phyloP scores from a whole-genome alignment of 2,113 vertebrate genomes.

The rat (Rattus norvegicus) region DNA sequence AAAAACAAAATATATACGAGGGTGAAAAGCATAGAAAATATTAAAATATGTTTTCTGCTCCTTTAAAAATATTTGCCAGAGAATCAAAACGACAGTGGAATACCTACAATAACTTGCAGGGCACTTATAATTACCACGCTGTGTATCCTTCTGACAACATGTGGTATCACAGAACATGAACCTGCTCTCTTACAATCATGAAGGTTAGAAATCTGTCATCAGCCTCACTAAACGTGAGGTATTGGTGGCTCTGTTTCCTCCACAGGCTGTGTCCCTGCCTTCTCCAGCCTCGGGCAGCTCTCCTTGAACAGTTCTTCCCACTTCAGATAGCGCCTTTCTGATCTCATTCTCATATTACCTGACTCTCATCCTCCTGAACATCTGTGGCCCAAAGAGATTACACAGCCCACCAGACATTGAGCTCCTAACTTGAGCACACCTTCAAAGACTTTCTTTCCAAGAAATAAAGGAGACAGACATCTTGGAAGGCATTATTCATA shows the following conservation, averaged over 20 bases:
- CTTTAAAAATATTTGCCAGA: background rate
- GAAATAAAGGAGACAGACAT: background rate
- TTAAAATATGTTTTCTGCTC: background rate
- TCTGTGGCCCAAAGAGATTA: background rate
- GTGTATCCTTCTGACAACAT: background rate
- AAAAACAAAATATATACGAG: background rate
- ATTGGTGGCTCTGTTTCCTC: background rate
- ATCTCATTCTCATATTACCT: background rate
- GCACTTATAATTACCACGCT: background rate
- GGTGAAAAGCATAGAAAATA: background rate
- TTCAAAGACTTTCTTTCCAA: background rate
- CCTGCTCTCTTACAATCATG: background rate
- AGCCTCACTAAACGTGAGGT: background rate
- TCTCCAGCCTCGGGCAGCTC: background rate
- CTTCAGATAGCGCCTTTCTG: background rate
- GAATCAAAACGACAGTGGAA: background rate
- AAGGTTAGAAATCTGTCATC: background rate
- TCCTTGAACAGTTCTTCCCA: background rate
- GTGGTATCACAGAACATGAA: background rate
- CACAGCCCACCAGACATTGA: background rate
- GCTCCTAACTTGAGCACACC: background rate
- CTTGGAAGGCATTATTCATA: constrained; percentile 13
- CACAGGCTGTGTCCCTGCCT: background rate
- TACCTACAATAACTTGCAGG: background rate
- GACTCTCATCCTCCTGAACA: background rate